phyloP scores from a whole-genome alignment of 2,888 invertebrate species.

The Dryobota labecula region DNA sequence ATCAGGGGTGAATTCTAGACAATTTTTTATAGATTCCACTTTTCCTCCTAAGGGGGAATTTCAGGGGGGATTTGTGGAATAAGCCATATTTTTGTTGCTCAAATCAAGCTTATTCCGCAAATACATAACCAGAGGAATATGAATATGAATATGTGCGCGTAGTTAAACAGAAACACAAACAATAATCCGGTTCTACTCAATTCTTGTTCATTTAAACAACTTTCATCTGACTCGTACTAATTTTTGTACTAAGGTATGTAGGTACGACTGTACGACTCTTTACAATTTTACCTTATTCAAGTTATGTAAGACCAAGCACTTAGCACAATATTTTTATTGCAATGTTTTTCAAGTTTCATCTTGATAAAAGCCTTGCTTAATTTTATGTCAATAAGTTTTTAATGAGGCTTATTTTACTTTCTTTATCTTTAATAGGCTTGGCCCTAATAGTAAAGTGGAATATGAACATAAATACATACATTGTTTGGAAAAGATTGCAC shows the following conservation, averaged over 20 bases:
- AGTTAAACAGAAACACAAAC: constrained; percentile 74
- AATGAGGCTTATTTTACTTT: constrained; percentile 48
- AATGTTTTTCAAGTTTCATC: constrained; percentile 42
- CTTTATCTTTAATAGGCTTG: constrained; percentile 45
- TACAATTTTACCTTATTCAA: constrained; percentile 29
- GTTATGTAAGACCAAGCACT: constrained; percentile 47
- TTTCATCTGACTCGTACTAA: constrained; percentile 81
- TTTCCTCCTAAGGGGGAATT: too few relatives aligned
- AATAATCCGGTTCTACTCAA: constrained; percentile 83
- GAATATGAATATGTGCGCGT: too few relatives aligned
- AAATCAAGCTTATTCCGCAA: constrained; percentile 56
- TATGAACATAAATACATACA: constrained; percentile 9
- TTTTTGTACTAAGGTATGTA: constrained; percentile 69
- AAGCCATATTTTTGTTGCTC: neutral
- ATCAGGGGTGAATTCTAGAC: too few relatives aligned
- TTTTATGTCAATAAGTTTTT: constrained; percentile 46
- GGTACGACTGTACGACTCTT: constrained; percentile 37
- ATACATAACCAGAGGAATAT: constrained; percentile 66
- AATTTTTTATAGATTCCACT: too few relatives aligned
- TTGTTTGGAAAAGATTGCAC: constrained; percentile 7
- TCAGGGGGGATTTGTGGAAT: too few relatives aligned
- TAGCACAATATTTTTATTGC: constrained; percentile 46
- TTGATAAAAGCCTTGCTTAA: constrained; percentile 47
- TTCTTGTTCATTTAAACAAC: constrained; percentile 82
- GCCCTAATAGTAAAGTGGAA: constrained; percentile 25